Percentiles rank a stretch among this genome's conserved stretches.
Conservation (phyloP, 1,140 invertebrate species). For the Papilio polyxenes region DNA sequence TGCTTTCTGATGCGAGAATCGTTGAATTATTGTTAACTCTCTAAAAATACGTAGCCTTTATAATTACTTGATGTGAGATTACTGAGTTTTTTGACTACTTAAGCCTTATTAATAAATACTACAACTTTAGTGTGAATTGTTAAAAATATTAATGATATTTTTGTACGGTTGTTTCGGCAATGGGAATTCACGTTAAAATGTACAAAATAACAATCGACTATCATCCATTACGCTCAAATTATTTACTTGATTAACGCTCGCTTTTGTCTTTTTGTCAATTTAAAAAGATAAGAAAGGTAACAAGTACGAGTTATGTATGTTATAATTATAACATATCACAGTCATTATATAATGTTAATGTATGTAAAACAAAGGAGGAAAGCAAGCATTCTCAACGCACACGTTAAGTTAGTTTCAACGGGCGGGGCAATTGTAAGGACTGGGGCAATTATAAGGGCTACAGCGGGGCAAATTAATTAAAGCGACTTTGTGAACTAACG, state of each 20-base stretch:
- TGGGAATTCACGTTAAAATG: no score
- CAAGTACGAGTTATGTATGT: no score
- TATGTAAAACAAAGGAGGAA: constrained; percentile 1
- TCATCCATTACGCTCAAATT: no score
- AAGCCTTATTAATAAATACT: no score
- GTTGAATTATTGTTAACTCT: constrained; percentile 2
- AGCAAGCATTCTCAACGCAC: not conserved
- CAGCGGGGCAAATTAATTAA: constrained; percentile 30
- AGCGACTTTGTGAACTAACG: constrained; percentile 20
- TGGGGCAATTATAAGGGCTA: constrained; percentile 15
- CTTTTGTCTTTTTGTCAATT: no score
- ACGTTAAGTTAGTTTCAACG: not conserved
- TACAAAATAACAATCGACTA: no score
- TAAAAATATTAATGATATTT: no score
- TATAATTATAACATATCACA: not conserved
- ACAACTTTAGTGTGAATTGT: no score
- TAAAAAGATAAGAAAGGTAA: not conserved
- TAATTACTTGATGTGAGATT: not conserved
- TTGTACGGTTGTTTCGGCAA: no score
- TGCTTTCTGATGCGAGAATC: constrained; percentile 22
- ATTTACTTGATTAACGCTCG: no score
- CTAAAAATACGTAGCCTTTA: not conserved
- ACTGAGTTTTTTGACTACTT: not conserved
- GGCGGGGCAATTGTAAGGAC: constrained; percentile 10
- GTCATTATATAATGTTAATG: not conserved